Evolutionary conservation across 2,797 vertebrate genomes (phyloP).

Genomic region (Dendrocincla fuliginosa): DNA sequence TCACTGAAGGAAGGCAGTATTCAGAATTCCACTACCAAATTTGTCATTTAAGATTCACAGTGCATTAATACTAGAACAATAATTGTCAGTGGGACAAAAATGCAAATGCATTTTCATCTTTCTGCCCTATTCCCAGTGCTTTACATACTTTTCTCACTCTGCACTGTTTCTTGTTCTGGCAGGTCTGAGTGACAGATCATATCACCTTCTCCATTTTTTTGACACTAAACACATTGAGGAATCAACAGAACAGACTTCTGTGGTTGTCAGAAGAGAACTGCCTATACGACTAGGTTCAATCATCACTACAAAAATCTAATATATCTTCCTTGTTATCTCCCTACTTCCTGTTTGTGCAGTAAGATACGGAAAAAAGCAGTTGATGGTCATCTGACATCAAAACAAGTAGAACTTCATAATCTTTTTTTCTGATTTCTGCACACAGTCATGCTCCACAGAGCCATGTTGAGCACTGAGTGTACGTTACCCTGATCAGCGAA

Average conservation of each 20-base stretch:
- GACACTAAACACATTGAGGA: background rate
- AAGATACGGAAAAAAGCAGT: background rate
- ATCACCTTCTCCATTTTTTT: background rate
- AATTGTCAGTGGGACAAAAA: constrained; percentile 7
- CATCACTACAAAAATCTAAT: background rate
- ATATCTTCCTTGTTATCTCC: background rate
- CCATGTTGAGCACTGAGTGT: background rate
- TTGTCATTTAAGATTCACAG: background rate
- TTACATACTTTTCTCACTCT: background rate
- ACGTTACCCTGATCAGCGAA: background rate
- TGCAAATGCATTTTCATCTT: background rate
- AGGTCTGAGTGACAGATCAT: background rate
- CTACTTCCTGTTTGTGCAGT: background rate
- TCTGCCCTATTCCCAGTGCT: background rate
- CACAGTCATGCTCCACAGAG: background rate
- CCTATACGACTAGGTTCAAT: background rate
- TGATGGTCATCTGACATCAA: background rate
- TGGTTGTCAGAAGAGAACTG: background rate
- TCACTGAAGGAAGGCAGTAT: background rate
- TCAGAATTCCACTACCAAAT: background rate
- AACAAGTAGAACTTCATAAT: background rate
- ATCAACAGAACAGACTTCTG: background rate
- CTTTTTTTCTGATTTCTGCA: background rate
- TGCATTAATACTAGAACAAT: background rate
- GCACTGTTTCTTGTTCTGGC: background rate